Evolutionary conservation across 2,888 invertebrate species (phyloP), one percentile per base, ranked within the genome.

Genomic region (Hyposoter dolosus): DNA sequence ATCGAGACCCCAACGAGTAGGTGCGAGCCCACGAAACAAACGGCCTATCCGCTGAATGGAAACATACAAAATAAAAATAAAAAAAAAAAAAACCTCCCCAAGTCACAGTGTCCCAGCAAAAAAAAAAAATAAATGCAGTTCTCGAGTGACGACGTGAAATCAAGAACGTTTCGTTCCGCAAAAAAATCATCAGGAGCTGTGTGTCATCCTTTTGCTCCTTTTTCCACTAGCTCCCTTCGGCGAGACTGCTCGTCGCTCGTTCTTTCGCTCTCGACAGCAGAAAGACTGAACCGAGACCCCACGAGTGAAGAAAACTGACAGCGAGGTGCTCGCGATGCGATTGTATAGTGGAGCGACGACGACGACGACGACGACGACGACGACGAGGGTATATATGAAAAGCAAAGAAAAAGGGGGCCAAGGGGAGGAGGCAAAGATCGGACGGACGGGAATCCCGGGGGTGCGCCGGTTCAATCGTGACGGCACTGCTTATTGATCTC

Each of bases 401-500:
- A 19, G 43, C 19, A 68, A 40, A 28, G 63, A 80, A 76, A 74
- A 74, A 50, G 23, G 71, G n/a, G 35, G 65, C 53, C 43, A 76
- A 45, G 7, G 23, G 68, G 45, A 15, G 10, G 35, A 60, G 68
- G 28, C 56, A 50, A 69, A 79, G 77, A 78, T 63, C 75, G 84
- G 43, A 82, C 56, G 71, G 83, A 83, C 82, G 79, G 80, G 82
- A 85, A 74, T 82, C 84, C 79, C 87, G 77, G 84, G 83, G 87
- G 89, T 83, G 84, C 84, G 85, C 88, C 82, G 90, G 90, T 91
- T 87, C 72, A 88, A 88, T 89, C 86, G 88, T 86, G 91, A 93
- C 93, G 92, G 92, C 92, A 93, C 93, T 94, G 94, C 93, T 93
- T 94, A 94, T 94, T 93, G 94, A 94, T 94, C 92, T 92, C 94